Conservation (phyloP, 2,888 invertebrate species). For the Entomobrya proxima region DNA sequence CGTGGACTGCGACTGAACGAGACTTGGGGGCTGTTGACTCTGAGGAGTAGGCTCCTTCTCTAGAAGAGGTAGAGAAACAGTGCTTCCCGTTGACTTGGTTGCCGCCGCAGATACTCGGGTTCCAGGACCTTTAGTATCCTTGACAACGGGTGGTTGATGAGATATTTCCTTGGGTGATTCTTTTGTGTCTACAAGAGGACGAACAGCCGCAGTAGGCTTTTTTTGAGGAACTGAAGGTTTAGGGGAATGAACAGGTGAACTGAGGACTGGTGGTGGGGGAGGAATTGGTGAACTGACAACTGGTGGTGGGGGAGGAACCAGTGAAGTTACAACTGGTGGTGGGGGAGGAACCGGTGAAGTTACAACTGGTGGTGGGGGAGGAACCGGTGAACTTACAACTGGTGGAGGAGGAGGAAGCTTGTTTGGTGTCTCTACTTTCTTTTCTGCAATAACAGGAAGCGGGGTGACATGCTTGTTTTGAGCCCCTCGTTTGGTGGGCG, state of each 20-base stretch:
- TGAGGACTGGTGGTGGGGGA: slow-evolving; percentile 39
- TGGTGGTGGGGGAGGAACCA: background rate
- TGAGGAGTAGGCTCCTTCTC: background rate
- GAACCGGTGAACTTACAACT: too few species aligned
- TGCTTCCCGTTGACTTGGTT: too few species aligned
- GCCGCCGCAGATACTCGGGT: too few species aligned
- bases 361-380: too few species aligned
- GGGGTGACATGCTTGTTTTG: too few species aligned
- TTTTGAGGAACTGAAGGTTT: background rate
- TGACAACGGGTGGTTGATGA: background rate
- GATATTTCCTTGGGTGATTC: background rate
- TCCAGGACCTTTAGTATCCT: too few species aligned
- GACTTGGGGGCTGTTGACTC: background rate
- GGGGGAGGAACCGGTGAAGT: background rate
- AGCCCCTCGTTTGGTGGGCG: too few species aligned
- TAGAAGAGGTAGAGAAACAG: background rate
- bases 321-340: background rate
- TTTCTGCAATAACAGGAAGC: too few species aligned
- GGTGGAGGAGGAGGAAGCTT: too few species aligned
- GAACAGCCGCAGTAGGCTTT: slow-evolving; percentile 67
- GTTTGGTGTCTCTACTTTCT: too few species aligned
- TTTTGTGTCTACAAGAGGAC: slow-evolving; percentile 57
- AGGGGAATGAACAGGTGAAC: too few species aligned
- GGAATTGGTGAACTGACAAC: background rate
- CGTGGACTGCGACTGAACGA: background rate